Percentiles rank a stretch among this genome's conserved stretches.
Conservation (phyloP, 2,797 vertebrate genomes). For the Rhinella marina region DNA sequence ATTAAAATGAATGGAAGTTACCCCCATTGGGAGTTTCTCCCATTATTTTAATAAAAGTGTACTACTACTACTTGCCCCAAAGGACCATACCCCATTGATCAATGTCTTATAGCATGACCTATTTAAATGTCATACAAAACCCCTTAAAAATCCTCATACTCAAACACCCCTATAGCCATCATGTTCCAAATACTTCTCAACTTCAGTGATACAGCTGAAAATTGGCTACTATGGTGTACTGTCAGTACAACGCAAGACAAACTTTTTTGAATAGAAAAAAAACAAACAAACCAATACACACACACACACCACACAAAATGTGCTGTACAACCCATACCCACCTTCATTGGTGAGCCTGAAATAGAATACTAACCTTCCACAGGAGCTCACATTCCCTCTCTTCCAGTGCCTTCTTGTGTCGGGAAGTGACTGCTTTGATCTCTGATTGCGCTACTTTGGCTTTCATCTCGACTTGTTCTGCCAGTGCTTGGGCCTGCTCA, state of each 20-base stretch:
- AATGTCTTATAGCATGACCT: too few species aligned
- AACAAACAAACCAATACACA: too few species aligned
- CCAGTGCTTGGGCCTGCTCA: constrained; percentile 95
- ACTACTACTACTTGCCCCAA: too few species aligned
- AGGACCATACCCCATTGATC: too few species aligned
- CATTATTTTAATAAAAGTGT: not conserved
- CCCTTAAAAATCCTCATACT: too few species aligned
- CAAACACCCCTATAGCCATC: not conserved
- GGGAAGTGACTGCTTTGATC: constrained; percentile 92
- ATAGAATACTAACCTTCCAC: constrained; percentile 86
- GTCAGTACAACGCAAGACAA: too few species aligned
- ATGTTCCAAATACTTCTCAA: not conserved
- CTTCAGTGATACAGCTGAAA: not conserved
- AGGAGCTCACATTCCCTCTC: constrained; percentile 96
- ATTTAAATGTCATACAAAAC: too few species aligned
- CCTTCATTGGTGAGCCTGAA: not conserved
- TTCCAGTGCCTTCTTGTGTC: constrained; percentile 94
- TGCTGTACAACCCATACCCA: not conserved
- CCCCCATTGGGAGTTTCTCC: not conserved
- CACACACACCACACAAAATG: not conserved
- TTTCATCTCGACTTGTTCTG: constrained; percentile 97
- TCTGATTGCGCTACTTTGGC: constrained; percentile 96
- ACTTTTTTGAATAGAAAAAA: too few species aligned
- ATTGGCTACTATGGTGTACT: not conserved
- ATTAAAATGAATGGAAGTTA: not conserved